These are phyloP conservation scores for Melieria crassipennis DNA, from an alignment of 2,888 invertebrate species.

Conservation along the genomic window DNA sequence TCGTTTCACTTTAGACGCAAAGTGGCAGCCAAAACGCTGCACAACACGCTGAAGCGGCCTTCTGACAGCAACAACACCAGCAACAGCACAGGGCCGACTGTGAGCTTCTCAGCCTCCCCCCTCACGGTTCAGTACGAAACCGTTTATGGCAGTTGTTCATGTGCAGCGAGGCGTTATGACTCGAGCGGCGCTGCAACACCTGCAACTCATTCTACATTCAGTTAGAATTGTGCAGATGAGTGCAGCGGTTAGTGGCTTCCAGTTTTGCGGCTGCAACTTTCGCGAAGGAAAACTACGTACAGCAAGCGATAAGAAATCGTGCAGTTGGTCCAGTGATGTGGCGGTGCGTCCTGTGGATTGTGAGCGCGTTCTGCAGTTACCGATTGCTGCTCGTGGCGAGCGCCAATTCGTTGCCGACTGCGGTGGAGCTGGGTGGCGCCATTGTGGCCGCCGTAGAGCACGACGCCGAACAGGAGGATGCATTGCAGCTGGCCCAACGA, in stretches of 20 bases:
- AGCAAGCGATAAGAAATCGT: not conserved
- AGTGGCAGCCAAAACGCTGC: slow-evolving; percentile 3
- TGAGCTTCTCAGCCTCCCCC: no score
- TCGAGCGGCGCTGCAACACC: slow-evolving; percentile 16
- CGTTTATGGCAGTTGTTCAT: not conserved
- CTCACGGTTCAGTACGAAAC: no score
- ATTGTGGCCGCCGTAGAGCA: slow-evolving; percentile 51
- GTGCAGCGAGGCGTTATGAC: slow-evolving; percentile 14
- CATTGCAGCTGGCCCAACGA: slow-evolving; percentile 11
- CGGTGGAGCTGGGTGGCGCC: slow-evolving; percentile 48
- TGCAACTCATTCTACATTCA: slow-evolving; percentile 16
- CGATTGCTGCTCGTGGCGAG: slow-evolving; percentile 1
- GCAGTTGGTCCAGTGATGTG: slow-evolving; percentile 15
- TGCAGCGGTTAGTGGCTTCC: slow-evolving; percentile 17
- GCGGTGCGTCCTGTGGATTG: slow-evolving; percentile 15
- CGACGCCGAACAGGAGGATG: slow-evolving; percentile 44
- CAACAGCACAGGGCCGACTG: no score
- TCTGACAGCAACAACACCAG: not conserved
- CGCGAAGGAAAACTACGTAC: not conserved
- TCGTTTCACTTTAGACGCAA: slow-evolving; percentile 19
- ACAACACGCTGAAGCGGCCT: no score
- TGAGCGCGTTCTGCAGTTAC: slow-evolving; percentile 39
- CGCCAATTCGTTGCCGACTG: slow-evolving; percentile 38
- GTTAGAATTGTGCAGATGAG: slow-evolving; percentile 24
- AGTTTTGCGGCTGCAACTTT: slow-evolving; percentile 29